Evolutionary conservation across 2,888 invertebrate genomes (phyloP), one percentile per base, ranked within the genome.

Genomic region (Eurois occulta): DNA sequence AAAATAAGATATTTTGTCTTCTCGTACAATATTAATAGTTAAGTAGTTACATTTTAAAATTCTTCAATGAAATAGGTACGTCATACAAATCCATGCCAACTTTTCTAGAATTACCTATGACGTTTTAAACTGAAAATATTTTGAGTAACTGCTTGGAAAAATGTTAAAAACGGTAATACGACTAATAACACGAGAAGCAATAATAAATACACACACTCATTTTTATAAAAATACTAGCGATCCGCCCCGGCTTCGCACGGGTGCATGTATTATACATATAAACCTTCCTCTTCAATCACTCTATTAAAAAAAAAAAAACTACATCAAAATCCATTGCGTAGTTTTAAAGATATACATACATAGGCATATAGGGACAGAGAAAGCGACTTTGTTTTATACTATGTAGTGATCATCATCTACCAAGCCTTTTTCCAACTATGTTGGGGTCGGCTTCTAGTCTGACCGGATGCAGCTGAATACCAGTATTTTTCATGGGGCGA

Each of bases 41-140:
- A n/a, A n/a, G n/a, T 32, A 21, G 18, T 60, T 60, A 71, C 68
- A 68, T 80, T 65, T 66, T 16, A 74, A 82, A 81, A 75, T 1
- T 81, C 75, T 80, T 87, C 77, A 87, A 87, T 88, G 87, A 75
- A 87, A 80, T 80, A 84, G 87, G 81, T 86, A 84, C 88, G 84
- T 87, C 87, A 87, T 64, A 28, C 52, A 64, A 38, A 62, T 75
- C 46, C 75, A 75, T 87, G 87, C 87, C 87, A 87, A 88, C 11
- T 80, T 83, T 85, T 52, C 10, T n/a, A 43, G 28, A 72, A 83
- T 52, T 58, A 41, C 7, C 6, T 16, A 75, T 71, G 64, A 75
- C 52, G 69, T 72, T 68, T 69, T 46, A 10, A 13, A 72, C 60
- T 41, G 64, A 72, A 52, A 68, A 77, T 69, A 16, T 28, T 68